phyloP scores from a whole-genome alignment of 2,113 vertebrate species.

The Ciconia boyciana region DNA sequence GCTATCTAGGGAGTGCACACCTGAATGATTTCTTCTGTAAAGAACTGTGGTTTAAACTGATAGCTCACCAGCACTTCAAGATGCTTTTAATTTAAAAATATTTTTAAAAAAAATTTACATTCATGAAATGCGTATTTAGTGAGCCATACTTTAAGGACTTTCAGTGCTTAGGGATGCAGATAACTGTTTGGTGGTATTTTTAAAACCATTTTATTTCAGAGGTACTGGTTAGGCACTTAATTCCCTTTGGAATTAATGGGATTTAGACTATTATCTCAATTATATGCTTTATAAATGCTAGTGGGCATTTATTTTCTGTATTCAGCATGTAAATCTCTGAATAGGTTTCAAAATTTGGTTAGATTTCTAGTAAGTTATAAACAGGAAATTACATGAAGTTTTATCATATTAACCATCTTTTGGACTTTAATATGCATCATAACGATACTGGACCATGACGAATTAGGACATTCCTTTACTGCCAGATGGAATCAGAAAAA shows the following conservation, averaged over 20 bases:
- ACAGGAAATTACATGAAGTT: neutral
- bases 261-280: neutral
- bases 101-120: neutral
- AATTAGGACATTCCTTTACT: neutral
- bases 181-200: neutral
- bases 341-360: neutral
- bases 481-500: neutral
- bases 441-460: neutral
- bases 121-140: neutral
- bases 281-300: neutral
- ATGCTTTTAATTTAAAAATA: neutral
- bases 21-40: neutral
- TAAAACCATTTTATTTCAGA: neutral
- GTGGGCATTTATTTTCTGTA: neutral
- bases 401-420: neutral
- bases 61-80: neutral
- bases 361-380: neutral
- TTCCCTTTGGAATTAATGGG: neutral
- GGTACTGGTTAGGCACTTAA: neutral
- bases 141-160: neutral
- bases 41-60: neutral
- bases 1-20: neutral
- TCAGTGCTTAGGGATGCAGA: neutral
- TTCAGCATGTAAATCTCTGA: neutral
- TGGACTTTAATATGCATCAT: neutral